Base-by-base conservation (phyloP, 2,113 vertebrate genomes). In the Melozone crissalis region DNA sequence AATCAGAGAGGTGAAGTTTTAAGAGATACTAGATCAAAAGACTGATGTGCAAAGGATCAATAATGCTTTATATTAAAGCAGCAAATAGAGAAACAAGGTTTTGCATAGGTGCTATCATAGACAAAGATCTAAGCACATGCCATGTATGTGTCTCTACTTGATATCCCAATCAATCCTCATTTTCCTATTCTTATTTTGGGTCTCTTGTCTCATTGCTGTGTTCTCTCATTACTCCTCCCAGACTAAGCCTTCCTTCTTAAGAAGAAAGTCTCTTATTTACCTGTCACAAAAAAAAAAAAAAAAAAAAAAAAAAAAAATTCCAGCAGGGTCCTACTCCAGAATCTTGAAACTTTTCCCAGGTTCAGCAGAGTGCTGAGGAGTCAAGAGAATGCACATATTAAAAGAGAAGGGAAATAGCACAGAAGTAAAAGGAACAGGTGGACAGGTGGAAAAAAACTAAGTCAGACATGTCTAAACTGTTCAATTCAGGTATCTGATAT, bases 11-110 rank as follows among this genome's bases (percentile, higher is more conserved):
- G 27, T 33, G 49, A 92, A 58, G 62, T 82, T 93, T 87, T 41
- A 87, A 63, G 47, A 91, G 57, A 77, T 26, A 43, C n/a, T 76
- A 81, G 46, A 92, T 69, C 74, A 87, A 85, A 94, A 89, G 69
- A 74, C 23, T 13, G 0, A 58, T 44, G 13, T 3, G 15, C 24
- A 77, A 63, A 85, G 27, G 80, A 80, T 83, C 39, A 68, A 66
- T 78, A 86, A 90, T 22, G 46, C 14, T 78, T 93, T 90, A 69
- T 75, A 73, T 61, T 91, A 90, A 85, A 89, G 72, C 6, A 86
- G 8, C 41, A 86, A 66, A 90, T 39, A 54, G 61, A 80, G 76
- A 77, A 91, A 77, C 14, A 49, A 74, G 8, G 46, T 71, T 88
- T 90, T 6, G 1, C 68, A 57, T 66, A 67, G 33, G 13, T 63